Conservation (phyloP, 2,888 invertebrate species). For the Chloromyia formosa region DNA sequence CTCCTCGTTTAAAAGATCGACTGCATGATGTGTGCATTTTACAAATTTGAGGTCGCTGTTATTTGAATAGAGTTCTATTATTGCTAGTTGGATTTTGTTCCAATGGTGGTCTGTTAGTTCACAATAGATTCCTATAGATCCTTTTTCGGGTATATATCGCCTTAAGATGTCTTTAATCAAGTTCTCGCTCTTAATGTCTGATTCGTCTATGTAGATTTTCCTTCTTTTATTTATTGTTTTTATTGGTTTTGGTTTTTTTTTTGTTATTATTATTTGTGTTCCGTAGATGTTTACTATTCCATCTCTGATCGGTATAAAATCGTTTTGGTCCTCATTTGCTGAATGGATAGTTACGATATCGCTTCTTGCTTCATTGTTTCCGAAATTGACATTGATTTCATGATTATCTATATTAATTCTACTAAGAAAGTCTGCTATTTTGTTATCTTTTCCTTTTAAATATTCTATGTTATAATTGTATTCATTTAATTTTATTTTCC, state of each 20-base stretch:
- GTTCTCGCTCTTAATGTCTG: too few species aligned
- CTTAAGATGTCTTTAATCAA: too few species aligned
- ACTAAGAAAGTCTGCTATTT: too few species aligned
- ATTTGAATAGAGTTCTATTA: not conserved
- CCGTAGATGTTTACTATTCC: not conserved
- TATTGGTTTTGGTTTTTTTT: not conserved
- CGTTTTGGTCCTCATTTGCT: not conserved
- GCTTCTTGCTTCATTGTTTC: not conserved
- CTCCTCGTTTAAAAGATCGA: not conserved
- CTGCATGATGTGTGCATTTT: not conserved
- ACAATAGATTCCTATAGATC: too few species aligned
- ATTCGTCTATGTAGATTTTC: not conserved
- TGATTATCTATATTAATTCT: not conserved
- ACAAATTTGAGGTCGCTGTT: not conserved
- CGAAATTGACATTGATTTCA: constrained; percentile 27
- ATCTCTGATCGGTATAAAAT: not conserved
- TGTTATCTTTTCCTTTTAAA: too few species aligned
- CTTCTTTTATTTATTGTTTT: not conserved
- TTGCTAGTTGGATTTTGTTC: not conserved
- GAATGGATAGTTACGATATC: not conserved
- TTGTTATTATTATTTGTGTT: not conserved
- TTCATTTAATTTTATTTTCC: too few species aligned
- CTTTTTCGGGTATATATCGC: not conserved
- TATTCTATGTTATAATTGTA: too few species aligned
- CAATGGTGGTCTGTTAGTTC: too few species aligned